Base-by-base conservation (phyloP, 2,113 vertebrate species). In the Carollia perspicillata region DNA sequence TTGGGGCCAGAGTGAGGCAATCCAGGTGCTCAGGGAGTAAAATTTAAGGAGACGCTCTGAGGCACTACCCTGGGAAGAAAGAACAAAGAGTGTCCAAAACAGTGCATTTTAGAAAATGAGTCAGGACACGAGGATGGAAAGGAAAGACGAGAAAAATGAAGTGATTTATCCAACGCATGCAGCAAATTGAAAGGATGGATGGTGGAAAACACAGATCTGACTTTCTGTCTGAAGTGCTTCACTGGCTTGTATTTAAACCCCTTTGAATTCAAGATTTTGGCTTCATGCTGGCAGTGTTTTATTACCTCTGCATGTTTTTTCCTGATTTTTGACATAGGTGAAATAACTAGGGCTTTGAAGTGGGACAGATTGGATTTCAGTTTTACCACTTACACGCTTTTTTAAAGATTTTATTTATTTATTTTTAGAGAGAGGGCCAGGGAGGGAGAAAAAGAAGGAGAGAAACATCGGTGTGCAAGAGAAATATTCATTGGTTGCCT, bases 1-100 rank as follows among this genome's bases (percentile, higher is more conserved):
- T 7, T 7, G 8, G 53, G 47, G 28, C 9, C 1, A 26, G 3
- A 2, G 0, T 18, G 26, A 71, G 11, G 37, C 28, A 42, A 12
- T 7, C 22, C 26, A 58, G 4, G 26, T 8, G 14, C 53, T 20
- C 33, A 37, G 53, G 22, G 4, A 8, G 6, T 12, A 23, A 49
- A 37, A 81, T 8, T 14, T 9, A 51, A 78, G 40, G 51, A 72
- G 53, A 5, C 12, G 35, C 16, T 92, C 53, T 92, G n/a, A 30
- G 78, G 40, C 22, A 7, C 30, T 11, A 6, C 37, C 23, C 28
- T 3, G 42, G 35, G 80, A 71, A 86, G n/a, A 20, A 3, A 77
- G 37, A 60, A 72, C 28, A 33, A 55, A 90, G 26, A 42, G 16
- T 23, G 60, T 63, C 35, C 22, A 35, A 53, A 87, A 51, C 14